Base-by-base conservation (phyloP, 1,140 invertebrate species). In the Drosophila truncata region DNA sequence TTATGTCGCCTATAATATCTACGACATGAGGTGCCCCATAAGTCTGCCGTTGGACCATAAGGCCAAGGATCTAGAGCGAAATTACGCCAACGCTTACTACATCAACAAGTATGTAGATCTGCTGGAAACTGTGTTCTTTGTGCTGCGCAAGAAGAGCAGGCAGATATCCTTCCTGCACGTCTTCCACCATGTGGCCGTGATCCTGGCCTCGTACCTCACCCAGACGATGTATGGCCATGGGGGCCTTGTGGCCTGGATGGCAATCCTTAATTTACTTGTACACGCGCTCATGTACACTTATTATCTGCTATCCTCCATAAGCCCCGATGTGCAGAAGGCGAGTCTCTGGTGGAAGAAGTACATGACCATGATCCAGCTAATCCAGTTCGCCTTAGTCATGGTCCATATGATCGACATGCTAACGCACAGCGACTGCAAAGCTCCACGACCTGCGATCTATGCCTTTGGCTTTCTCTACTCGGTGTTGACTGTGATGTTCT, bases 141-240 rank as follows among this genome's bases (percentile, higher is more conserved):
- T 50, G 27, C 47, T 50, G n/a, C 47, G 47, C n/a, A 50, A 50
- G 6, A 50, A 31, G 47, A 31, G 1, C 10, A n/a, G 27, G 3
- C 47, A 50, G 10, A 31, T 50, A 50, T 50, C 47, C 47, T 50
- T 50, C n/a, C 25, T 50, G 27, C 47, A 50, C 27, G 47, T 50
- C 5, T 50, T 7, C n/a, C 47, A 50, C 47, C 47, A 50, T 50
- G 16, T 29, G 27, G 27, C n/a, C 18, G 47, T 50, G 10, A 0
- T 18, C n/a, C n/a, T 50, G 27, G 27, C 27, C 47, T 0, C n/a
- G 3, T 50, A 50, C 27, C n/a, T 50, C 27, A 18, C 11, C 27
- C 25, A 50, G 47, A 31, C 47, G 2, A 2, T 13, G 1, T 13
- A 50, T 13, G 47, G 47, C 1, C 47, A 29, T n/a, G 47, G 25